Percentiles rank a stretch among this genome's conserved stretches.
These are phyloP conservation scores for Epinotia demarniana DNA, from an alignment of 2,888 invertebrate species.

Conservation along the genomic window DNA sequence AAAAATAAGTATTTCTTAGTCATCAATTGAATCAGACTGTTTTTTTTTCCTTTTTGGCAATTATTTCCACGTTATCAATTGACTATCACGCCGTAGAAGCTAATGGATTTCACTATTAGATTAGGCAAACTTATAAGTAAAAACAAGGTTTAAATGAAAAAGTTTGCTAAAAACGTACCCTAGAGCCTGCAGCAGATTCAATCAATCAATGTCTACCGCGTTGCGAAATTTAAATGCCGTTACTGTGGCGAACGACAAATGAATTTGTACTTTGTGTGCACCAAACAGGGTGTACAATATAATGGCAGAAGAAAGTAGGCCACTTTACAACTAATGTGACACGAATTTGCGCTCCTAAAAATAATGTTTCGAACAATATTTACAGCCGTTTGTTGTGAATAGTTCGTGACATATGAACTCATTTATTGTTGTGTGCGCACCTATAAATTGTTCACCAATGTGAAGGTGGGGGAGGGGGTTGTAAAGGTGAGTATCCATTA, in stretches of 20 bases:
- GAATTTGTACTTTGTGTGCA: constrained; percentile 45
- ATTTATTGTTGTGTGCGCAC: neutral
- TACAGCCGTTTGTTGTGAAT: neutral
- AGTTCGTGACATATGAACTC: neutral
- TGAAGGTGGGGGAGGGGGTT: too few species aligned
- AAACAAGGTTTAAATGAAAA: constrained; percentile 37
- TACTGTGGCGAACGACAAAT: constrained; percentile 20
- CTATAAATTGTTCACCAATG: too few species aligned
- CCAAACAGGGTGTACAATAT: constrained; percentile 37
- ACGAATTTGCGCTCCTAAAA: constrained; percentile 47
- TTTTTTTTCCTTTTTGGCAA: neutral
- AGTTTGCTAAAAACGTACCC: constrained; percentile 35
- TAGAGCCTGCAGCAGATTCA: constrained; percentile 45
- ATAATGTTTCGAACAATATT: constrained; percentile 47
- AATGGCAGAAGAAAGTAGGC: constrained; percentile 45
- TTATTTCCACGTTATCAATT: neutral
- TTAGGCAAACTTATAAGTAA: constrained; percentile 24
- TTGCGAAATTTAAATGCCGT: constrained; percentile 39
- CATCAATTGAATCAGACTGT: too few species aligned
- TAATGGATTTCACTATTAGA: constrained; percentile 1
- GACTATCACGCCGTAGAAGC: neutral
- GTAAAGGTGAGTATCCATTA: too few species aligned
- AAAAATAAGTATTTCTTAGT: too few species aligned
- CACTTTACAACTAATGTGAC: constrained; percentile 50
- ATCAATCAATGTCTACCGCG: constrained; percentile 52